Percentiles rank a stretch among this genome's conserved stretches.
These are phyloP conservation scores for Drosophila tripunctata DNA, from an alignment of 2,888 invertebrate species.

Conservation along the genomic window DNA sequence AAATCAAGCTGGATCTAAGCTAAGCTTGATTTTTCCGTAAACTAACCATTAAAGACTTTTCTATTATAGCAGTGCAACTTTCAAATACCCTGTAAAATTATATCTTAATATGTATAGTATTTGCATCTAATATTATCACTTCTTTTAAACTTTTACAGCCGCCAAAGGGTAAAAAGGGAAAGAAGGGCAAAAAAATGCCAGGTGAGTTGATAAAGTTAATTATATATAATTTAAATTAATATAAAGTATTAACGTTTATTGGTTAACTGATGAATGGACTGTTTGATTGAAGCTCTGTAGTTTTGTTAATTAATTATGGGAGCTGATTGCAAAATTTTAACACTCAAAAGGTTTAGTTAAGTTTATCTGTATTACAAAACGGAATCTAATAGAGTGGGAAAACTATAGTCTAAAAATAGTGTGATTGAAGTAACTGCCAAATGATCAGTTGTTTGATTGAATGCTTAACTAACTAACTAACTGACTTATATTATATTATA, in stretches of 20 bases:
- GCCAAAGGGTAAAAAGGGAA: conserved; percentile 83
- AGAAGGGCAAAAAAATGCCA: conserved; percentile 83
- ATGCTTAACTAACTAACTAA: neutral
- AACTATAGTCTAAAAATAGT: too few relatives aligned
- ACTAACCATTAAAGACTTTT: too few relatives aligned
- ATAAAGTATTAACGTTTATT: neutral
- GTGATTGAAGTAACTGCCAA: too few relatives aligned
- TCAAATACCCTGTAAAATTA: conserved; percentile 1
- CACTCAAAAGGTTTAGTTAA: too few relatives aligned
- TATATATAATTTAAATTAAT: neutral
- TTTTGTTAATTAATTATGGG: too few relatives aligned
- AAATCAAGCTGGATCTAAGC: too few relatives aligned
- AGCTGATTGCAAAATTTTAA: too few relatives aligned
- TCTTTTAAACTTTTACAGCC: conserved; percentile 72
- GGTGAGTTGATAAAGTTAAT: conserved; percentile 68
- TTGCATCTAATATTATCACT: neutral
- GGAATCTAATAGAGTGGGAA: too few relatives aligned
- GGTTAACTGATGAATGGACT: neutral
- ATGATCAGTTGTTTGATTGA: neutral
- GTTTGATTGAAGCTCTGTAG: too few relatives aligned
- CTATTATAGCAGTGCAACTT: neutral
- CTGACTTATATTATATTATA: too few relatives aligned
- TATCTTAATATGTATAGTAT: neutral
- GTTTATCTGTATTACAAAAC: too few relatives aligned
- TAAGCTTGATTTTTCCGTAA: too few relatives aligned